Evolutionary conservation across 2,113 vertebrate species (phyloP), one percentile per base, ranked within the genome.

Genomic region (Hyla sarda): DNA sequence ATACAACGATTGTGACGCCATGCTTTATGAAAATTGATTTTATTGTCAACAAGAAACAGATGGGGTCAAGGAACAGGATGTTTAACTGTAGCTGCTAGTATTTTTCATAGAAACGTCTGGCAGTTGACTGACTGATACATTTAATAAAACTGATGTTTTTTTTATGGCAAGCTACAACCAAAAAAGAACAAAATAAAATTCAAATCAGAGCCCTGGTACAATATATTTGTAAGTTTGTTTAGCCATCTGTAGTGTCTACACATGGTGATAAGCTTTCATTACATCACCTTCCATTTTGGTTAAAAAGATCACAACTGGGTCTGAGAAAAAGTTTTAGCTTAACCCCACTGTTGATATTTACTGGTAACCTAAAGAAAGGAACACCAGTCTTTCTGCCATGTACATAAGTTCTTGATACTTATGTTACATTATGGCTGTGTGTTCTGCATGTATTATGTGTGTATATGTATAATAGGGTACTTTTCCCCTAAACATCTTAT

Each of bases 41-140:
- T 82, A 82, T 87, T 87, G 85, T 87, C 85, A 87, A 82, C 67
- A 87, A 74, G 78, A 62, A 87, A 82, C 85, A 87, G 77, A 87
- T 87, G 85, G 78, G 85, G 85, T 87, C 85, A 87, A 74, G 56
- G 69, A 87, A 87, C 85, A 87, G 77, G 67, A 82, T 87, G 78
- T 81, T 87, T 81, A 73, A 60, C 65, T 73, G 50, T 72, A 87
- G 52, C 52, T 37, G 69, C 30, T 47, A 54, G 62, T 45, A 58
- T 86, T 79, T 86, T 71, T 86, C 73, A 80, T 80, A 7, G 77
- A 48, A 56, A 86, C 30, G 28, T 72, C 32, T 86, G 76, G 50
- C 62, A 86, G 76, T 65, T 86, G 62, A 86, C 62, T 69, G 84
- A 72, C 32, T 54, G 84, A 56, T 48, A 19, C 50, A 54, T 79